Conservation (phyloP, 2,888 invertebrate species). For the Euplexia lucipara region DNA sequence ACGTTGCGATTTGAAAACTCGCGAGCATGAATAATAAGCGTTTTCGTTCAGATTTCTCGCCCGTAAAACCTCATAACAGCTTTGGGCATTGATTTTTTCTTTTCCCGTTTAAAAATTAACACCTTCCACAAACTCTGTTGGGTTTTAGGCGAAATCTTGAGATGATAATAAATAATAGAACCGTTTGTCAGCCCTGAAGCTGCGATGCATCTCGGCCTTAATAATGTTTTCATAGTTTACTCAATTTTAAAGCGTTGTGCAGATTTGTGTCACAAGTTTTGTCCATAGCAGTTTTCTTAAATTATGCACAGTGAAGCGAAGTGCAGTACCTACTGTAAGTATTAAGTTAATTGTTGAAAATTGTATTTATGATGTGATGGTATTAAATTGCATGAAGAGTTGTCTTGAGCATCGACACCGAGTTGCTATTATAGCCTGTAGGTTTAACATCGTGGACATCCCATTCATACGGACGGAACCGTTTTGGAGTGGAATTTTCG, state of each 20-base stretch:
- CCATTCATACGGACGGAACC: too few species aligned
- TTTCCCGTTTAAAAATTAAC: slow-evolving; percentile 84
- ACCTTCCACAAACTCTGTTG: slow-evolving; percentile 74
- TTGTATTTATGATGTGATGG: too few species aligned
- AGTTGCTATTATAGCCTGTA: too few species aligned
- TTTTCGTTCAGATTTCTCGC: slow-evolving; percentile 13
- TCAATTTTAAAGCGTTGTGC: slow-evolving; percentile 15
- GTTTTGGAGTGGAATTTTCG: too few species aligned
- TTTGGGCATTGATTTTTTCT: slow-evolving; percentile 75
- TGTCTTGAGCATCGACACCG: too few species aligned
- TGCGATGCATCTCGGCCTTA: slow-evolving; percentile 72
- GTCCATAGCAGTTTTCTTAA: slow-evolving; percentile 8
- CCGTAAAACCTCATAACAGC: slow-evolving; percentile 59
- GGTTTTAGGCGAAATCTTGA: slow-evolving; percentile 76
- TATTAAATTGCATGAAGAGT: too few species aligned
- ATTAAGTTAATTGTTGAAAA: slow-evolving; percentile 17
- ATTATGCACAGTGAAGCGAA: slow-evolving; percentile 23
- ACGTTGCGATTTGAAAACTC: neutral
- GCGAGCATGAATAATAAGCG: neutral
- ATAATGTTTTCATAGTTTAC: slow-evolving; percentile 78
- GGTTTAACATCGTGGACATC: too few species aligned
- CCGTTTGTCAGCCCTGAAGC: slow-evolving; percentile 68
- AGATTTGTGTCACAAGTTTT: slow-evolving; percentile 16
- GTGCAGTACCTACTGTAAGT: slow-evolving; percentile 5
- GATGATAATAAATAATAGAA: slow-evolving; percentile 81